These are phyloP conservation scores for Stratiolaelaps scimitus DNA, from an alignment of 1,140 invertebrate genomes.

Conservation along the genomic window DNA sequence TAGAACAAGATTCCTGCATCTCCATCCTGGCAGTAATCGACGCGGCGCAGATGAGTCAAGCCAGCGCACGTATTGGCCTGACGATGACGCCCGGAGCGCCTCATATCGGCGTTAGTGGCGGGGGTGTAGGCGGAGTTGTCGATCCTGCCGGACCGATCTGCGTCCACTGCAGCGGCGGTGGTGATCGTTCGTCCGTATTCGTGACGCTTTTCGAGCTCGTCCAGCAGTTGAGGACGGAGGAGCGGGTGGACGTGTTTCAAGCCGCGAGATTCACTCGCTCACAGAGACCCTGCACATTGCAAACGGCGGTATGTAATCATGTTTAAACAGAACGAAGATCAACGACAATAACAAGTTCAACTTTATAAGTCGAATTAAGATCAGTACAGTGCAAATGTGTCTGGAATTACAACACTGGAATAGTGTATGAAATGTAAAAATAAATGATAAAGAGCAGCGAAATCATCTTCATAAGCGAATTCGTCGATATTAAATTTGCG, in stretches of 20 bases:
- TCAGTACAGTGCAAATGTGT: too few species aligned
- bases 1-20: constrained; percentile 19
- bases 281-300: constrained; percentile 66
- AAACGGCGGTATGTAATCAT: constrained; percentile 44
- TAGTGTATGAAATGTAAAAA: too few species aligned
- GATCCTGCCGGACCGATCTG: constrained; percentile 31
- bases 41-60: constrained; percentile 23
- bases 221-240: constrained; percentile 63
- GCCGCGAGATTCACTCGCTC: constrained; percentile 65
- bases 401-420: too few species aligned
- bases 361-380: too few species aligned
- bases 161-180: constrained; percentile 52
- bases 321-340: too few species aligned
- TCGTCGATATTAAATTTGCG: too few species aligned
- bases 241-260: constrained; percentile 69
- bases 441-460: too few species aligned
- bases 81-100: not conserved
- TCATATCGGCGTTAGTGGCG: too few species aligned
- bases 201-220: constrained; percentile 70
- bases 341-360: too few species aligned
- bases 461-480: too few species aligned
- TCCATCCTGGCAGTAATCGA: constrained; percentile 23
- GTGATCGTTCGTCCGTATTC: constrained; percentile 74
- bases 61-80: not conserved
- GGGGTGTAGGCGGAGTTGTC: not conserved